Conservation (phyloP, 2,797 vertebrate species). For the Hyperoplus immaculatus region DNA sequence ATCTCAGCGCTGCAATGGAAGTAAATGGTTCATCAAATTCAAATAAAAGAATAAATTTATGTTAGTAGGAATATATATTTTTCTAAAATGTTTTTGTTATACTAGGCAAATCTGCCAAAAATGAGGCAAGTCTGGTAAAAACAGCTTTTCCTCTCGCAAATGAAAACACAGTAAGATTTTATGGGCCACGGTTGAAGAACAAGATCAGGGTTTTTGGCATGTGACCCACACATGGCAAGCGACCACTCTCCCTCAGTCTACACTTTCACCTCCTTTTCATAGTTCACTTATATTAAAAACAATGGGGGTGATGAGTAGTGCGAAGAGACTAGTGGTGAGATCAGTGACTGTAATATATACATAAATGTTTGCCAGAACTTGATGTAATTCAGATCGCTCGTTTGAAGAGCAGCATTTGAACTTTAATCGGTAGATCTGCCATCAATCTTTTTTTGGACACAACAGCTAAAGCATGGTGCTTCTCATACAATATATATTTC, state of each 20-base stretch:
- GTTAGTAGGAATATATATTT: constrained; percentile 23
- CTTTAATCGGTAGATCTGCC: constrained; percentile 57
- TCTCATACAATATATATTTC: constrained; percentile 47
- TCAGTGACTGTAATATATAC: constrained; percentile 64
- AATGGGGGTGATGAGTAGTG: constrained; percentile 59
- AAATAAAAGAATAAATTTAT: constrained; percentile 7
- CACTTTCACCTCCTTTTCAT: constrained; percentile 50
- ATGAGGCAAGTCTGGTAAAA: constrained; percentile 62
- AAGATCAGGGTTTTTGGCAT: constrained; percentile 64
- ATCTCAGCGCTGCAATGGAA: not conserved
- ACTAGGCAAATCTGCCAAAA: constrained; percentile 54
- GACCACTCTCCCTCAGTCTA: constrained; percentile 29
- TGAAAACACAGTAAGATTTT: constrained; percentile 74
- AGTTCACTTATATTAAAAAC: constrained; percentile 67
- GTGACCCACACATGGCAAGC: constrained; percentile 19
- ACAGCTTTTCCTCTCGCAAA: constrained; percentile 70
- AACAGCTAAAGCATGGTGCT: constrained; percentile 34
- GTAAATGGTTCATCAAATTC: constrained; percentile 9
- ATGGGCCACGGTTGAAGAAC: constrained; percentile 63
- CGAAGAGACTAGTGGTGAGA: constrained; percentile 65
- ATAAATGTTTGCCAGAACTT: constrained; percentile 59
- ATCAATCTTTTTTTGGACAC: constrained; percentile 69
- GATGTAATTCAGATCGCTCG: constrained; percentile 66
- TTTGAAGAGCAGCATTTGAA: constrained; percentile 66
- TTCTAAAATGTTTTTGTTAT: constrained; percentile 53